These are phyloP conservation scores for Mus musculus DNA, from an alignment of 2,113 vertebrate genomes.

Conservation along the genomic window DNA sequence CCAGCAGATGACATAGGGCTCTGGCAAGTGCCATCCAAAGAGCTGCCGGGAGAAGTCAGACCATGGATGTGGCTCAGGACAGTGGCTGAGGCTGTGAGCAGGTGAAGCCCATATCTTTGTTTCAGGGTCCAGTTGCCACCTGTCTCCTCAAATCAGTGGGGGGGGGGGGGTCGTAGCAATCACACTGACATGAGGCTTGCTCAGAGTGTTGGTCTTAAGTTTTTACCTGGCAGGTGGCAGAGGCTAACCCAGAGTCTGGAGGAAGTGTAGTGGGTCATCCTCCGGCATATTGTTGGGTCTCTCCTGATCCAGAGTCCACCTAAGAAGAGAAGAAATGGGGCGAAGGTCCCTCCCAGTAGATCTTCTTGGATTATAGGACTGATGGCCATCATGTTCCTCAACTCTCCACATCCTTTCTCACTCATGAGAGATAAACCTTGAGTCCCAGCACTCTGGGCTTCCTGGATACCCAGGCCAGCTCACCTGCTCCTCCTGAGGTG, in stretches of 20 bases:
- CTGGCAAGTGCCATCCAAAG: too few species aligned
- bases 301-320: neutral
- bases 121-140: neutral
- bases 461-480: neutral
- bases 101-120: too few species aligned
- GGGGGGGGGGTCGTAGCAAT: too few species aligned
- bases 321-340: neutral
- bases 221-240: neutral
- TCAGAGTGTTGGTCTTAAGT: neutral
- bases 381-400: neutral
- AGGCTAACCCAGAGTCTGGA: neutral
- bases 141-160: neutral
- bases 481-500: neutral
- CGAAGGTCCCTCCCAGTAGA: neutral
- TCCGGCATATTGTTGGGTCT: too few species aligned
- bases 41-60: neutral
- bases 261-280: neutral
- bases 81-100: neutral
- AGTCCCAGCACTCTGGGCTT: neutral
- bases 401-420: neutral
- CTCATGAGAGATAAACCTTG: neutral
- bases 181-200: neutral
- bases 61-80: neutral
- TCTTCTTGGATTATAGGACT: neutral
- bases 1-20: neutral